These are phyloP conservation scores for Nannobrachium achirus DNA, from an alignment of 2,113 vertebrate genomes.

Conservation along the genomic window DNA sequence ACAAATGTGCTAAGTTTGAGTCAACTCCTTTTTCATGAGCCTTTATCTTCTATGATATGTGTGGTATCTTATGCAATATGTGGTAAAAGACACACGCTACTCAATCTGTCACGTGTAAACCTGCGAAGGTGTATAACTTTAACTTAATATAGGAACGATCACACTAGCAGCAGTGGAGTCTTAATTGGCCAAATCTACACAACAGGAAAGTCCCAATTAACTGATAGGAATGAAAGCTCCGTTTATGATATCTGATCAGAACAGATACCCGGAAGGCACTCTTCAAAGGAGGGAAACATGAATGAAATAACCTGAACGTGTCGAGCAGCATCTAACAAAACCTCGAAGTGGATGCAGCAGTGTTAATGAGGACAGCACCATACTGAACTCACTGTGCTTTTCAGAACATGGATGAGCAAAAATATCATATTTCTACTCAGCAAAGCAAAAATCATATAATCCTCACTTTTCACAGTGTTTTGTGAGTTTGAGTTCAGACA, in stretches of 20 bases:
- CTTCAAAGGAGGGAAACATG: conserved; percentile 44
- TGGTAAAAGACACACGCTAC: background rate
- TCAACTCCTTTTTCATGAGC: background rate
- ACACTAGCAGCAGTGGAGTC: conserved; percentile 65
- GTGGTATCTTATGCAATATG: background rate
- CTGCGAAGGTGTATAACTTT: background rate
- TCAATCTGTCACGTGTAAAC: background rate
- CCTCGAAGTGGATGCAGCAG: conserved; percentile 24
- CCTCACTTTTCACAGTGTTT: conserved; percentile 57
- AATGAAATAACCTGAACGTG: background rate
- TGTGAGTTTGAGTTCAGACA: conserved; percentile 31
- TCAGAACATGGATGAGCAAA: conserved; percentile 15
- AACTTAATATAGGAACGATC: conserved; percentile 31
- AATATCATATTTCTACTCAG: background rate
- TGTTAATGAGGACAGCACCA: conserved; percentile 30
- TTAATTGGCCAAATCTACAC: conserved; percentile 50
- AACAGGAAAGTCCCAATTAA: conserved; percentile 48
- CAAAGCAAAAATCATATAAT: background rate
- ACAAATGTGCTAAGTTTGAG: background rate
- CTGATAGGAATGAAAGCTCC: conserved; percentile 48
- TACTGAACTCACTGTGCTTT: conserved; percentile 29
- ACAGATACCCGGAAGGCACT: conserved; percentile 52
- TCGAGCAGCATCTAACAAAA: conserved; percentile 3
- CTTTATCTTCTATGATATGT: background rate
- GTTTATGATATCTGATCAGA: conserved; percentile 15